Conservation (phyloP, 2,888 invertebrate genomes). For the Drosophila neotestacea region DNA sequence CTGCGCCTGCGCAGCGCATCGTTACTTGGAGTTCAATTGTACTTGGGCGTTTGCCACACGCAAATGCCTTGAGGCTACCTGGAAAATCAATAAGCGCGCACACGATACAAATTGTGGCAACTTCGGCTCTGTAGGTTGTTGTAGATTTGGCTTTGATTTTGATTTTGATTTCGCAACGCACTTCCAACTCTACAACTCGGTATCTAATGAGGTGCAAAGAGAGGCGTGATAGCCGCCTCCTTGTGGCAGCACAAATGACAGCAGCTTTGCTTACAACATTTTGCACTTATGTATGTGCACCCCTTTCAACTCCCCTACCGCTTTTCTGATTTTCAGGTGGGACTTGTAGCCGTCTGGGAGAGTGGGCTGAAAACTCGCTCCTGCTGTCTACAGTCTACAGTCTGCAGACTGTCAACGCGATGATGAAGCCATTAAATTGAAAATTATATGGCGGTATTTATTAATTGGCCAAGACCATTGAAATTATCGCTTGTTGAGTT, state of each 20-base stretch:
- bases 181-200: not conserved
- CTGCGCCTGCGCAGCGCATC: constrained; percentile 58
- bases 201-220: constrained; percentile 77
- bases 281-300: constrained; percentile 68
- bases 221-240: constrained; percentile 72
- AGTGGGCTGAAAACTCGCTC: constrained; percentile 56
- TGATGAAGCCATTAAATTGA: constrained; percentile 79
- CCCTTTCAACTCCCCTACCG: not conserved
- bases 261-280: constrained; percentile 77
- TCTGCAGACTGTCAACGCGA: constrained; percentile 10
- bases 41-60: constrained; percentile 59
- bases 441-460: constrained; percentile 68
- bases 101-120: constrained; percentile 72
- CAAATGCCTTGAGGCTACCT: constrained; percentile 43
- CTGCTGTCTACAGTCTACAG: constrained; percentile 19
- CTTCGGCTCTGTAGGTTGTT: constrained; percentile 10
- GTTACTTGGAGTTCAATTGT: constrained; percentile 14
- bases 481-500: constrained; percentile 59
- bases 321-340: constrained; percentile 25
- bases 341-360: constrained; percentile 29
- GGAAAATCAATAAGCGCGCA: constrained; percentile 75
- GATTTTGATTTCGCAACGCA: constrained; percentile 39
- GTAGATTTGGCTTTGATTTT: not conserved
- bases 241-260: constrained; percentile 62
- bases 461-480: constrained; percentile 74